Evolutionary conservation across 2,888 invertebrate genomes (phyloP), one percentile per base, ranked within the genome.

Genomic region (Andrena flavipes): DNA sequence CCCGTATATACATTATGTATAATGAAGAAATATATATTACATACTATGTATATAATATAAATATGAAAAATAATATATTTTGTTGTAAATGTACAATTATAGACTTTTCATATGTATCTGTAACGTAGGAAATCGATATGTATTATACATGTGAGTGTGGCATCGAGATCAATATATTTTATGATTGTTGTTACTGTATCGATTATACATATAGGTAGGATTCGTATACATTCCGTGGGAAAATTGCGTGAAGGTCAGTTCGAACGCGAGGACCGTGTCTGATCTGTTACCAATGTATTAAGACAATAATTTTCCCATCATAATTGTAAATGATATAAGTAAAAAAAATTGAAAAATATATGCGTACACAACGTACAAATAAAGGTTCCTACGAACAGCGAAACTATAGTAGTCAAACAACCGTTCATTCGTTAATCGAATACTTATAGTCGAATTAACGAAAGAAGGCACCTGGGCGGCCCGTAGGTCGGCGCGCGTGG

Each of bases 21-120:
- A 56, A 56, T 56, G 23, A 23, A 23, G 23, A 56, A 56, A 23
- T 23, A 56, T 23, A 56, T 56, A 26, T 56, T 56, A 56, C 23
- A 56, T 56, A 42, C 16, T 82, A 75, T 82, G 73, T 76, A 80
- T 72, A 73, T 68, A 30, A 54, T 42, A 48, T 65, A 48, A 60
- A 68, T 35, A 23, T 29, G 35, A 23, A 68, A 35, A 80, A 82
- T 89, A 87, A 89, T 89, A 89, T 88, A 89, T 89, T 89, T 88
- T 89, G 82, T 89, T 83, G 78, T 85, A 82, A 78, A 80, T 84
- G 79, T 80, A 81, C 72, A 71, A 72, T 65, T 29, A 77, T 81
- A 81, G 26, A 49, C 49, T 48, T 72, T 81, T 77, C 71, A 79
- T 80, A 77, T 68, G 70, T 76, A 80, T 84, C 62, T 48, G 42